A percentile compares a stretch with the other conserved stretches of the same genome.
phyloP scores from a whole-genome alignment of 1,140 invertebrate genomes.

The Riptortus pedestris region DNA sequence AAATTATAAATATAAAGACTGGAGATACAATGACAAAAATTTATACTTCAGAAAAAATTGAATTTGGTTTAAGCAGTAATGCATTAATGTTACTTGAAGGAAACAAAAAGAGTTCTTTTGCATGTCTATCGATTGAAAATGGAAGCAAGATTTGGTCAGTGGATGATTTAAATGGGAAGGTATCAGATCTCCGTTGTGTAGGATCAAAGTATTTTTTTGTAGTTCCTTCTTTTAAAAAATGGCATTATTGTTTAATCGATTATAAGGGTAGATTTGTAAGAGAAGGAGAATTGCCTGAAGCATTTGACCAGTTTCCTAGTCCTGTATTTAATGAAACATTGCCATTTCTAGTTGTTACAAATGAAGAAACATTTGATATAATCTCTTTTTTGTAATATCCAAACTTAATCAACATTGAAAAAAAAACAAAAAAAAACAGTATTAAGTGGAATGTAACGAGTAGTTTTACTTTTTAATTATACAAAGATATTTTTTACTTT shows the following conservation, averaged over 20 bases:
- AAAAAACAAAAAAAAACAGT: no score
- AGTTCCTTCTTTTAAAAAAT: not conserved
- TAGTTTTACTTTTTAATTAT: no score
- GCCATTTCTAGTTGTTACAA: slow-evolving; percentile 5
- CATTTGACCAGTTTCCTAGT: slow-evolving; percentile 1
- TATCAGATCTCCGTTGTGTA: not conserved
- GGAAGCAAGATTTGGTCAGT: slow-evolving; percentile 2
- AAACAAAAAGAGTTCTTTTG: not conserved
- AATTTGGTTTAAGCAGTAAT: slow-evolving; percentile 6
- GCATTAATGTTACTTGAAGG: not conserved
- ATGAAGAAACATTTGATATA: slow-evolving; percentile 6
- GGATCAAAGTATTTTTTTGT: slow-evolving; percentile 12
- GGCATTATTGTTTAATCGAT: not conserved
- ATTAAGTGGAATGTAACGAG: no score
- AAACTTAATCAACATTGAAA: no score
- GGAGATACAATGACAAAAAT: not conserved
- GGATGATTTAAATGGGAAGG: not conserved
- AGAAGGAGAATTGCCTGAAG: not conserved
- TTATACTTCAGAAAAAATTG: not conserved
- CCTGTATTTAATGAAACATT: slow-evolving; percentile 3
- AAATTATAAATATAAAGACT: slow-evolving; percentile 1
- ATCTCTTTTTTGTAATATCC: slow-evolving; percentile 2
- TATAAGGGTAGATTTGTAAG: not conserved
- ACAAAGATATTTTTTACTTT: no score
- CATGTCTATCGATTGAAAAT: not conserved